Conservation (phyloP, 2,888 invertebrate genomes). For the Euplexia lucipara region DNA sequence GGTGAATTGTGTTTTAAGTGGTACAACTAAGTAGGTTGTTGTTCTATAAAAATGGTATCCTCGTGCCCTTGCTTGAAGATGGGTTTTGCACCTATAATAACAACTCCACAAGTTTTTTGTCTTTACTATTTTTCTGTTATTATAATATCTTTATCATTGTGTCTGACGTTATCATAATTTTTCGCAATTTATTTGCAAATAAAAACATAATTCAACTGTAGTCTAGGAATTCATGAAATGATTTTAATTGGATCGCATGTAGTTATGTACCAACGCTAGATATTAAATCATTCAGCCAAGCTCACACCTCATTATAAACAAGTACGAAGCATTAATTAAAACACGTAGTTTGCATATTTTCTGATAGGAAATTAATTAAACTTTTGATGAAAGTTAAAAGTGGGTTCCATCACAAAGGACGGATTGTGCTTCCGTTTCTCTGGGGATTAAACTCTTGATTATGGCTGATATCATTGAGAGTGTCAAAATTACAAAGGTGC, state of each 20-base stretch:
- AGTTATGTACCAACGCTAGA: slow-evolving; percentile 14
- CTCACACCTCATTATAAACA: slow-evolving; percentile 58
- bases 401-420: slow-evolving; percentile 51
- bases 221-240: slow-evolving; percentile 25
- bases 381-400: slow-evolving; percentile 58
- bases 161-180: neutral
- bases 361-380: slow-evolving; percentile 64
- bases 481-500: slow-evolving; percentile 22
- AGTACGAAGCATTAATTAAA: slow-evolving; percentile 51
- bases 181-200: slow-evolving; percentile 26
- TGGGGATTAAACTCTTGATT: slow-evolving; percentile 49
- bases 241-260: slow-evolving; percentile 44
- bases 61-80: too few relatives aligned
- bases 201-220: slow-evolving; percentile 7
- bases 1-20: neutral
- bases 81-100: neutral
- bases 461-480: slow-evolving; percentile 22
- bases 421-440: slow-evolving; percentile 39
- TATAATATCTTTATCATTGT: neutral
- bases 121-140: neutral
- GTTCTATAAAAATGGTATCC: neutral
- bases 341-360: slow-evolving; percentile 61
- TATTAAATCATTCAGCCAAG: slow-evolving; percentile 35
- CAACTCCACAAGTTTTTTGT: neutral
- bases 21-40: neutral